Base-by-base conservation (phyloP, 23 tunicate genomes). In the Ciona savignyi region DNA sequence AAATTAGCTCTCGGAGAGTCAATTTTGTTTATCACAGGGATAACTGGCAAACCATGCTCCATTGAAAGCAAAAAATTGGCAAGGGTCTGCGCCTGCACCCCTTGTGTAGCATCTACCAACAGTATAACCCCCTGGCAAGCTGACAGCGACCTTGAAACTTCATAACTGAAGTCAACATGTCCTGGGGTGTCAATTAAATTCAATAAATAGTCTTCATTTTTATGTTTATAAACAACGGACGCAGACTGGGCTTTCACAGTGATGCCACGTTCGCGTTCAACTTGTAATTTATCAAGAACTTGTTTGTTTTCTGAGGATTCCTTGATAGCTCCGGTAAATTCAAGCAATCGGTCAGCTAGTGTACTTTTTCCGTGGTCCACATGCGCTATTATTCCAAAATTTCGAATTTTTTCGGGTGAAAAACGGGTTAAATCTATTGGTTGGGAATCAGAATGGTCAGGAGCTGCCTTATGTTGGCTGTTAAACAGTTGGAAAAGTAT, bases 281-380 rank as follows among this genome's bases (percentile, higher is more conserved):
- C 96, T 73, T 77, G 96, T 32, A 88, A 70, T 22, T 68, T 88
- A 61, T 88, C 96, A 42, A 88, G 70, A 28, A 88, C 84, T 77
- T 88, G 96, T 62, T 88, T 81, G 63, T 81, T 88, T 56, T 77
- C 79, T 21, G 74, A 34, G 21, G 85, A 83, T 29, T 67, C 61
- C 3, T 61, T 3, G 2, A 88, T 88, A 1, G 96, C 51, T 20
- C 87, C 96, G 4, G 96, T 88, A 27, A 82, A 29, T 81, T 93
- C 93, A 2, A 93, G 66, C 66, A 93, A 35, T 28, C 98, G 73
- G 62, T 93, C 98, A 23, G 98, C 98, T 20, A 93, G 67, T 1
- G 98, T 93, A 60, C 98, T 93, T 74, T 93, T 93, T 2, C 98
- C 98, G 68, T 93, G 98, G 63, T 93, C 98, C 29, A 93, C 89